Evolutionary conservation across 2,888 invertebrate genomes (phyloP).

Genomic region (Tipula vernalis): DNA sequence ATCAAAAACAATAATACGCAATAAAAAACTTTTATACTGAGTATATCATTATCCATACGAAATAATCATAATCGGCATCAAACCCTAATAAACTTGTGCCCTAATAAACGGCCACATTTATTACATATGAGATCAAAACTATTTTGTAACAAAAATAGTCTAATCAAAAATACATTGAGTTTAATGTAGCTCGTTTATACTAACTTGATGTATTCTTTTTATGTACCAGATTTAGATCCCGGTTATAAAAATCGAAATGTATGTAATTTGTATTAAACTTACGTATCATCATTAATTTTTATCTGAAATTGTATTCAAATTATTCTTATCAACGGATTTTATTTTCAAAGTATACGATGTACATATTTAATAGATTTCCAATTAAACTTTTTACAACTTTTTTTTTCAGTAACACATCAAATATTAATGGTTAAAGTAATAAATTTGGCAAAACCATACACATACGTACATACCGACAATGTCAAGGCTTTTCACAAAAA

Average conservation of each 20-base stretch:
- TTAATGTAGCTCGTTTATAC: not conserved
- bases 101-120: not conserved
- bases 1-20: not conserved
- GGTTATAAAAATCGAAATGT: not conserved
- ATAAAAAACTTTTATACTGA: not conserved
- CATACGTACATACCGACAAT: not conserved
- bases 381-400: not conserved
- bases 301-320: not conserved
- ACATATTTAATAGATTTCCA: not conserved
- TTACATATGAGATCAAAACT: not conserved
- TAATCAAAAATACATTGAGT: not conserved
- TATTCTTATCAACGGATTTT: not conserved
- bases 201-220: not conserved
- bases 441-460: not conserved
- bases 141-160: not conserved
- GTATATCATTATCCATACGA: not conserved
- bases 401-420: not conserved
- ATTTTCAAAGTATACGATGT: not conserved
- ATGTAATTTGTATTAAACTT: not conserved
- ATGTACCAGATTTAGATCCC: not conserved
- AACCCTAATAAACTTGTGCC: too few relatives aligned
- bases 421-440: not conserved
- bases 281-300: not conserved
- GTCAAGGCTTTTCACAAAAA: not conserved
- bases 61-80: not conserved